A percentile compares a stretch with the other conserved stretches of the same genome.
Conservation (phyloP, 2,113 vertebrate genomes). For the Clupea harengus region DNA sequence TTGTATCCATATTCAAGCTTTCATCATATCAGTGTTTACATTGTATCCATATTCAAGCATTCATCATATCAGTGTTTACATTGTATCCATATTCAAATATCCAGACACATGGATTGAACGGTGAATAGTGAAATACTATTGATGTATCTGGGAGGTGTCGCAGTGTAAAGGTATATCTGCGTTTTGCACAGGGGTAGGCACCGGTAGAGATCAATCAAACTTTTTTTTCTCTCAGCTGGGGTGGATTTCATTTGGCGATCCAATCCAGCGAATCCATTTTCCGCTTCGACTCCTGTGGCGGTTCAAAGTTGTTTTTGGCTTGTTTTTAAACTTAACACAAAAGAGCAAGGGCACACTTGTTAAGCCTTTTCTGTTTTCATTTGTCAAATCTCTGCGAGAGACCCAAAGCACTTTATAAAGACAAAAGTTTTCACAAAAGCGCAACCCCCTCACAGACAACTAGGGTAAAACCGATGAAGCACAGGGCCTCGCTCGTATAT, state of each 20-base stretch:
- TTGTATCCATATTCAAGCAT: background rate
- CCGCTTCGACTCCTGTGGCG: background rate
- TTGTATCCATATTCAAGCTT: background rate
- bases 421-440: background rate
- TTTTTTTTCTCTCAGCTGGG: background rate
- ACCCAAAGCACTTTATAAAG: background rate
- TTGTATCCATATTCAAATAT: background rate
- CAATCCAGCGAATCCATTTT: background rate
- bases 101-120: background rate
- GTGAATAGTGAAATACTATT: background rate
- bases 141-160: background rate
- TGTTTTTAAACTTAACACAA: background rate
- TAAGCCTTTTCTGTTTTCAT: slow-evolving; percentile 6
- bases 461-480: background rate
- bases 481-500: background rate
- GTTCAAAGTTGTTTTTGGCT: background rate
- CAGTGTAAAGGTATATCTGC: background rate
- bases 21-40: background rate
- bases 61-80: no score
- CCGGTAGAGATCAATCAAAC: background rate
- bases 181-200: background rate
- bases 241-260: background rate
- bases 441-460: background rate
- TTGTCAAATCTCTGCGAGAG: background rate
- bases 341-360: background rate